Conservation (phyloP, 2,797 vertebrate species). For the Echeneis naucrates region DNA sequence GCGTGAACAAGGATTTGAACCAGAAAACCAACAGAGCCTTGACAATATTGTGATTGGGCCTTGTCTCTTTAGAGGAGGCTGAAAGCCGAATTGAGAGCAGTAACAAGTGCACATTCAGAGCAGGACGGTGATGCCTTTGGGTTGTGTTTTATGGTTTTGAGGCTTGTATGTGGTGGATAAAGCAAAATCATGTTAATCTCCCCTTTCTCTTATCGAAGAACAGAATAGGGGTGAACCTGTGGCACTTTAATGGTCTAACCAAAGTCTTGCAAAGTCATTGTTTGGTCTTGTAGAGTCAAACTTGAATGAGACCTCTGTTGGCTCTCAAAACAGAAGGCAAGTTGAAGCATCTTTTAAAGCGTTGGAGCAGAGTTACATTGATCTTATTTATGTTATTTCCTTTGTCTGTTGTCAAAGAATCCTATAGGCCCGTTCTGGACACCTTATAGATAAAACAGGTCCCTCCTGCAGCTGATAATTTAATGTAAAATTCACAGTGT, state of each 20-base stretch:
- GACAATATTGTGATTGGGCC: slow-evolving; percentile 92
- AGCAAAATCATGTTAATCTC: slow-evolving; percentile 84
- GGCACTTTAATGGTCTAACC: slow-evolving; percentile 73
- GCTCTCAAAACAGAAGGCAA: slow-evolving; percentile 55
- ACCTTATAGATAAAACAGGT: neutral
- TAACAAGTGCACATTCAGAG: slow-evolving; percentile 89
- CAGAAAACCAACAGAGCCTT: slow-evolving; percentile 95
- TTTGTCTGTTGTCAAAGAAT: neutral
- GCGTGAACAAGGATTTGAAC: slow-evolving; percentile 99
- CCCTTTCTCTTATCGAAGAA: slow-evolving; percentile 70
- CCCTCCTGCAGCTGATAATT: neutral
- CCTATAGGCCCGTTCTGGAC: neutral
- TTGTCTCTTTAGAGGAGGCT: slow-evolving; percentile 88
- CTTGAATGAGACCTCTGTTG: slow-evolving; percentile 63
- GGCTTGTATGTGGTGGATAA: slow-evolving; percentile 75
- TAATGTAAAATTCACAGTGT: neutral
- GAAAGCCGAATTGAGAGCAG: slow-evolving; percentile 88
- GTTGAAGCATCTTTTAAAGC: slow-evolving; percentile 42
- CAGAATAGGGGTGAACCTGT: slow-evolving; percentile 73
- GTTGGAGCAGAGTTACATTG: slow-evolving; percentile 16
- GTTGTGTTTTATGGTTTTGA: slow-evolving; percentile 84
- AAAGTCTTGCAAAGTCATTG: slow-evolving; percentile 74
- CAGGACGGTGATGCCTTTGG: slow-evolving; percentile 80
- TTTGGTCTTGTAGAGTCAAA: slow-evolving; percentile 68
- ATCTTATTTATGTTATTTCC: slow-evolving; percentile 42